A percentile compares a stretch with the other conserved stretches of the same genome.
phyloP scores from a whole-genome alignment of 2,113 vertebrate genomes.

The Dromiciops gliroides region DNA sequence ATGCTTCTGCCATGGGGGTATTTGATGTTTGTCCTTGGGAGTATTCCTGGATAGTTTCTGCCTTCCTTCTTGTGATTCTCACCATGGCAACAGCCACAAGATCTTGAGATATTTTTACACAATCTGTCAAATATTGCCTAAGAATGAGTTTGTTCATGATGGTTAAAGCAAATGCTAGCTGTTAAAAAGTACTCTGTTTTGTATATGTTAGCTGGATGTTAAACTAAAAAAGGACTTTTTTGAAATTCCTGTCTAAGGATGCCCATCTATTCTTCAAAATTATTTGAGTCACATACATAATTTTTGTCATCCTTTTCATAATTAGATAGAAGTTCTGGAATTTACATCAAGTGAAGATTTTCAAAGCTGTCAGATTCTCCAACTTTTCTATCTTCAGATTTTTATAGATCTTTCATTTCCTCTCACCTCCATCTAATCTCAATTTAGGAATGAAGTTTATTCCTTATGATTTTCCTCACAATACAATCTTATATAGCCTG shows the following conservation, averaged over 20 bases:
- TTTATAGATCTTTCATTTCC: no score
- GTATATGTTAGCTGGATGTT: neutral
- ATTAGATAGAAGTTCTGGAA: neutral
- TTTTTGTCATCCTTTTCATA: neutral
- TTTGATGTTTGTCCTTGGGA: neutral
- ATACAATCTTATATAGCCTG: neutral
- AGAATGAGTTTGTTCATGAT: neutral
- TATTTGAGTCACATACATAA: neutral
- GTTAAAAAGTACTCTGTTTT: neutral
- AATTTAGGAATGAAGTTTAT: neutral
- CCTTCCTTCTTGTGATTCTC: neutral
- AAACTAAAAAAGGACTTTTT: neutral
- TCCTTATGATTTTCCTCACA: neutral
- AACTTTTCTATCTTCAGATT: neutral
- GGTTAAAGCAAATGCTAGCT: neutral
- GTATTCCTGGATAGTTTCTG: neutral
- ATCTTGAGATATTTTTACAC: neutral
- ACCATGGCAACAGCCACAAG: neutral
- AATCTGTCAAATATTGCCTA: neutral
- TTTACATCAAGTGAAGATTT: neutral
- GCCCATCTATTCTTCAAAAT: neutral
- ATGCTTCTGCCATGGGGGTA: neutral
- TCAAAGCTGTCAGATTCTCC: neutral
- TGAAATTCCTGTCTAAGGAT: neutral
- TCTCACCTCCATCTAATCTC: neutral